These are phyloP conservation scores for Dryocosmus kuriphilus DNA, from an alignment of 2,888 invertebrate genomes.

Conservation along the genomic window DNA sequence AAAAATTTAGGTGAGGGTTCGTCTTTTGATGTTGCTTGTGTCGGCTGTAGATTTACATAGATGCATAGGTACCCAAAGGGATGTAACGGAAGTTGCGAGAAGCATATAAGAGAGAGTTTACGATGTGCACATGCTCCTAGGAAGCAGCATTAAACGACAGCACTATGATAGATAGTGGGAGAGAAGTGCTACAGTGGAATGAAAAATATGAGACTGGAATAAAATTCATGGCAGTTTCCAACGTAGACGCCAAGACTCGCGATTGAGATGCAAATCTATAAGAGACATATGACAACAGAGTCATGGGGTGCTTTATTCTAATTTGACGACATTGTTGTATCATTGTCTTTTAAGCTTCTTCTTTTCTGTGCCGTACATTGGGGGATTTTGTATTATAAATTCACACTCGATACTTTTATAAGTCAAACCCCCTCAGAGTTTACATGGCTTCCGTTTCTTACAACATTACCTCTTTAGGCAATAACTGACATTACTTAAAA, in stretches of 20 bases:
- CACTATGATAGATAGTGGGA: constrained; percentile 12
- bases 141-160: not conserved
- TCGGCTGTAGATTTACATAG: not conserved
- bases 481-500: too few species aligned
- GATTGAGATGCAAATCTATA: constrained; percentile 64
- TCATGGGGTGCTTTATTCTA: constrained; percentile 46
- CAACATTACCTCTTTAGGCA: too few species aligned
- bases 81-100: constrained; percentile 9
- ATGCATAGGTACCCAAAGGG: not conserved
- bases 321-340: constrained; percentile 37
- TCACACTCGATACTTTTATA: not conserved
- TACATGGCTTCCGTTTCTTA: too few species aligned
- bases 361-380: not conserved
- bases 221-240: constrained; percentile 59
- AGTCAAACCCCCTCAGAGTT: too few species aligned
- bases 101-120: not conserved
- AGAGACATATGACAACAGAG: constrained; percentile 48
- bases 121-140: constrained; percentile 2
- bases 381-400: not conserved
- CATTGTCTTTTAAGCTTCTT: constrained; percentile 1
- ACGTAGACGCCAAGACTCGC: constrained; percentile 52
- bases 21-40: not conserved
- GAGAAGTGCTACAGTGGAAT: constrained; percentile 27
- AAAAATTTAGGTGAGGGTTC: not conserved
- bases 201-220: constrained; percentile 58